phyloP scores from a whole-genome alignment of 2,113 vertebrate species.

The Raja brachyura region DNA sequence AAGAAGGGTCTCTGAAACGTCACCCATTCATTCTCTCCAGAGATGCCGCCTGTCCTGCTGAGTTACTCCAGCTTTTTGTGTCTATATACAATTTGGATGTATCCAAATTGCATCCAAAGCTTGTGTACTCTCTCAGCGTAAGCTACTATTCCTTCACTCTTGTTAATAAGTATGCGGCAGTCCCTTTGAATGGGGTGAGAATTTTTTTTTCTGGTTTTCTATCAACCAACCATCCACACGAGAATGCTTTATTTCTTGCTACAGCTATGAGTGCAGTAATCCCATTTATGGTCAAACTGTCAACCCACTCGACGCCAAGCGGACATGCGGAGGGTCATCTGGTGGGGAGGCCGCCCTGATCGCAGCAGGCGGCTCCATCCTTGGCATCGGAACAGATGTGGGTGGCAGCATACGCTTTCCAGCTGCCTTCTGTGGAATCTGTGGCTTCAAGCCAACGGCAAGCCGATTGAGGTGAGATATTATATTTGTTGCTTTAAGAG shows the following conservation, averaged over 20 bases:
- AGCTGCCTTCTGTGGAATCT: conserved; percentile 64
- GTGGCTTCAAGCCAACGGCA: conserved; percentile 58
- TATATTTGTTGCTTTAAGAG: neutral
- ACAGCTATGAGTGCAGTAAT: conserved; percentile 63
- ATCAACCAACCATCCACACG: neutral
- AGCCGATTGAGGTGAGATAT: conserved; percentile 58
- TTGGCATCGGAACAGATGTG: conserved; percentile 61
- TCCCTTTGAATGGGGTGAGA: neutral
- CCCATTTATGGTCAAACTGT: conserved; percentile 56
- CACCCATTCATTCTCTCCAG: too few species aligned
- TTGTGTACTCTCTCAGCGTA: too few species aligned
- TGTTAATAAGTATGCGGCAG: neutral
- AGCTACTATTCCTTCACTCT: too few species aligned
- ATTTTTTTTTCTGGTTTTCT: neutral
- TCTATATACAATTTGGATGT: too few species aligned
- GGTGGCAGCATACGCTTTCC: conserved; percentile 65
- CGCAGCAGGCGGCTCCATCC: conserved; percentile 56
- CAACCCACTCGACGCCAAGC: conserved; percentile 54
- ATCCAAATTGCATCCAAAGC: too few species aligned
- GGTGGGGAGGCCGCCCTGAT: conserved; percentile 64
- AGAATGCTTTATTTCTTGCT: conserved; percentile 6
- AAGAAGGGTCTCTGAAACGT: too few species aligned
- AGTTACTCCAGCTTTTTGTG: too few species aligned
- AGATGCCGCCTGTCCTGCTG: too few species aligned
- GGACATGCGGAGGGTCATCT: conserved; percentile 58